A percentile compares a stretch with the other conserved stretches of the same genome.
Conservation (phyloP, 2,113 vertebrate species). For the Formicarius rufipectus region DNA sequence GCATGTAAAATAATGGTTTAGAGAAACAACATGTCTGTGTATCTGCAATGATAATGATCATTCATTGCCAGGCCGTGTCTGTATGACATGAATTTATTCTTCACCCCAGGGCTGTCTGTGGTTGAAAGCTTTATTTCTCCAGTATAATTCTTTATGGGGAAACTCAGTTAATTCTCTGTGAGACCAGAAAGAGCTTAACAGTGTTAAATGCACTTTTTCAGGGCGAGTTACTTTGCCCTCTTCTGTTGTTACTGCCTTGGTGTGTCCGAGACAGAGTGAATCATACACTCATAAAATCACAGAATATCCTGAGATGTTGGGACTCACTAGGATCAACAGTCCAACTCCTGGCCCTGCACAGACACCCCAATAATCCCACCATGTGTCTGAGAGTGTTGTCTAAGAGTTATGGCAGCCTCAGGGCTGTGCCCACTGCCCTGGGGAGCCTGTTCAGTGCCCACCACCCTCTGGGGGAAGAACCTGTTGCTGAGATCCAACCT, state of each 20-base stretch:
- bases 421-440: neutral
- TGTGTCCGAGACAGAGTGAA: neutral
- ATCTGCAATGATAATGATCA: neutral
- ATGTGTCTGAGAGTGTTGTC: neutral
- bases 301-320: neutral
- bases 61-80: neutral
- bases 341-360: accelerated
- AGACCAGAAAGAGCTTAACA: neutral
- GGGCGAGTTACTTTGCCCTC: neutral
- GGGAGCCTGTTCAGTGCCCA: neutral
- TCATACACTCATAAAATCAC: neutral
- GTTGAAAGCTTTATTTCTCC: neutral
- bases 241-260: neutral
- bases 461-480: neutral
- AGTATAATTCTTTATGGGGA: neutral
- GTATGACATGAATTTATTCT: conserved; percentile 10
- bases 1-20: neutral
- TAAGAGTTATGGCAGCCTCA: neutral
- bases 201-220: neutral
- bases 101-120: neutral
- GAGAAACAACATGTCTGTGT: neutral
- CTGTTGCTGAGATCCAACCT: neutral
- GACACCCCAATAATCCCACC: accelerated
- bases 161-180: neutral
- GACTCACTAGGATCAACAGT: accelerated